Evolutionary conservation across 2,888 invertebrate species (phyloP).

Genomic region (Drosophila picticornis): DNA sequence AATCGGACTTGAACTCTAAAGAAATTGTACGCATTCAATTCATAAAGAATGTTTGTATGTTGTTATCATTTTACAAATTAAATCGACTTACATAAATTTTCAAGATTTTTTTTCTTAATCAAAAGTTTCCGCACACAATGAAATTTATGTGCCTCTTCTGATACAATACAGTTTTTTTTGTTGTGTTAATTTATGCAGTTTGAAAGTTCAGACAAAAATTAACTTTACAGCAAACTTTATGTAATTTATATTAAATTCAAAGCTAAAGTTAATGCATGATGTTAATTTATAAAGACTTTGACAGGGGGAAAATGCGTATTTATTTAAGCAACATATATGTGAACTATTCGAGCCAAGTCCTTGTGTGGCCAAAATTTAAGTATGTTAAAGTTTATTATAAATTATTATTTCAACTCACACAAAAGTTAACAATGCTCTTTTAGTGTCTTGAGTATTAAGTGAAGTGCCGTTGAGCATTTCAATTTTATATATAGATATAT

Average conservation of each 20-base stretch:
- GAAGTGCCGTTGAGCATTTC: background rate
- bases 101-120: background rate
- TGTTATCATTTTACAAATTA: too few relatives aligned
- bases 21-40: too few relatives aligned
- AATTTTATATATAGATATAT: background rate
- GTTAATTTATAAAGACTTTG: constrained; percentile 10
- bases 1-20: background rate
- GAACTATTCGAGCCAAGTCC: background rate
- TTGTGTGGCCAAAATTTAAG: background rate
- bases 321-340: background rate
- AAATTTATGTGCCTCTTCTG: background rate
- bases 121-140: background rate
- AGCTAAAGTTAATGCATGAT: background rate
- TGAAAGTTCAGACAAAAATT: background rate
- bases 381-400: too few relatives aligned
- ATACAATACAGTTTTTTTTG: background rate
- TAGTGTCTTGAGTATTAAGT: background rate
- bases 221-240: background rate
- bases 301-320: background rate
- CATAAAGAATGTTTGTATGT: too few relatives aligned
- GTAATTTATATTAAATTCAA: background rate
- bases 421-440: background rate
- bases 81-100: too few relatives aligned
- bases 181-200: constrained; percentile 19
- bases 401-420: background rate